Base-by-base conservation (phyloP, 2,113 vertebrate genomes). In the Tupaia tana region DNA sequence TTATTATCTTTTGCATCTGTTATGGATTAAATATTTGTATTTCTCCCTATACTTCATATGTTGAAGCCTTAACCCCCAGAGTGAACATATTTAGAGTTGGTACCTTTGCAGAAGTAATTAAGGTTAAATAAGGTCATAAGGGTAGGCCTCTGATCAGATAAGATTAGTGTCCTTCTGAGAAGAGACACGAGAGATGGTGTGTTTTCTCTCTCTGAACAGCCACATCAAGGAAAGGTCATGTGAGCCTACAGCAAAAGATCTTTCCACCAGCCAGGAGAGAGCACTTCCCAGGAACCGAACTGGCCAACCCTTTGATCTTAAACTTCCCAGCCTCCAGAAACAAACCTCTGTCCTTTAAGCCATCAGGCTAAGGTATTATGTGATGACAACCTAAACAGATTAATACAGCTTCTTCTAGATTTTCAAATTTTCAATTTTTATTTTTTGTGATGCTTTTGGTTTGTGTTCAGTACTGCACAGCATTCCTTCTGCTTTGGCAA, bases 371-470 rank as follows among this genome's bases (percentile, higher is more conserved):
- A 22, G 7, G 9, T 54, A 31, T 67, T 75, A n/a, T 81, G 27
- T 54, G 12, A 61, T 31, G 69, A 15, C 56, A 86, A 34, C 24
- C 0, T 16, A 34, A 79, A 43, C 27, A 81, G 22, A 79, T 7
- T 81, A 78, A 71, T 14, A 71, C 15, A 87, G 12, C 66, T 83
- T 91, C 59, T 74, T 87, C 16, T 1, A 25, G 29, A 93, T 88
- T 93, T 67, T 90, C 54, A 54, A 54, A 29, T 75, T 73, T 84
- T 90, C n/a, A 67, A 31, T 67, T 87, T 91, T 24, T 56, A 58
- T 52, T 64, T 88, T 67, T 87, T 83, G 77, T 27, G 43, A 86
- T 27, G 1, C 0, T 56, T 84, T 67, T 74, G 70, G 64, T 2
- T 75, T 66, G 43, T 84, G 91, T 89, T 29, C 75, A 85, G 34